Evolutionary conservation across 2,113 vertebrate species (phyloP).

Genomic region (Zootoca vivipara): DNA sequence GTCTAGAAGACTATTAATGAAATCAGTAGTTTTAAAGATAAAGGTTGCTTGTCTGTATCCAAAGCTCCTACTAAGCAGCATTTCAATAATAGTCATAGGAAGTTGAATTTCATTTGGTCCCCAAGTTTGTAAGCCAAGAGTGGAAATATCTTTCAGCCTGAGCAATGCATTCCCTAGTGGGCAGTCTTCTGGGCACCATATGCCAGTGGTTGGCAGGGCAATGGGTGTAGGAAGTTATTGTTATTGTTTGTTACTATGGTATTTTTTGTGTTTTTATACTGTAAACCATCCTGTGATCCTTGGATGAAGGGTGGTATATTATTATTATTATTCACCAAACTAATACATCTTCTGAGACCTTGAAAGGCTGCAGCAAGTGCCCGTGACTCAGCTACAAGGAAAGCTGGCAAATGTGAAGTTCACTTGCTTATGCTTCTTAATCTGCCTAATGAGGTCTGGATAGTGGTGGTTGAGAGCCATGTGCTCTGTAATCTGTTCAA

Average conservation of each 20-base stretch:
- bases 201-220: too few relatives aligned
- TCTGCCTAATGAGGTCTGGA: not conserved
- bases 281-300: too few relatives aligned
- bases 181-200: too few relatives aligned
- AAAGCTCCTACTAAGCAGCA: not conserved
- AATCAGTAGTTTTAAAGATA: not conserved
- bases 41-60: not conserved
- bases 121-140: not conserved
- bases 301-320: too few relatives aligned
- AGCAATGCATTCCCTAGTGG: too few relatives aligned
- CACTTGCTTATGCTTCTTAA: not conserved
- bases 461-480: not conserved
- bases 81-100: not conserved
- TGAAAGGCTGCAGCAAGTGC: not conserved
- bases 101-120: not conserved
- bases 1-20: not conserved
- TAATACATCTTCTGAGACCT: too few relatives aligned
- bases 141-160: too few relatives aligned
- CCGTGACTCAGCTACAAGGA: not conserved
- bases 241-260: too few relatives aligned
- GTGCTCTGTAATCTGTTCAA: not conserved
- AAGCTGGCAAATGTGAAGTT: not conserved
- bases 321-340: not conserved
- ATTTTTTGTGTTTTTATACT: too few relatives aligned
- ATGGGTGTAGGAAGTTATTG: too few relatives aligned